Evolutionary conservation across 1,140 invertebrate species (phyloP).

Genomic region (Globodera rostochiensis): DNA sequence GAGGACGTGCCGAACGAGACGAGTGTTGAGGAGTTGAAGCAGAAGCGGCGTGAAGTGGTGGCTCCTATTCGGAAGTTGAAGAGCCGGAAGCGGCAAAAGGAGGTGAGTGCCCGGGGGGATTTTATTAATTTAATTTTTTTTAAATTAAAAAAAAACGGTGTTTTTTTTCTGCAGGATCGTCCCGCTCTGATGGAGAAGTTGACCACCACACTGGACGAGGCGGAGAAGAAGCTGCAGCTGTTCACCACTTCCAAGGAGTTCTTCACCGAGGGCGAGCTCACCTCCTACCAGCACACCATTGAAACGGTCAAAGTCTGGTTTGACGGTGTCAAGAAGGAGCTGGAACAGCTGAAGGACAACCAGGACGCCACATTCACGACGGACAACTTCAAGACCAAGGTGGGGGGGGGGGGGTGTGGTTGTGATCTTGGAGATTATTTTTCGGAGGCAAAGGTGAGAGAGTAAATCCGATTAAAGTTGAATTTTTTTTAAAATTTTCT

Average conservation of each 20-base stretch:
- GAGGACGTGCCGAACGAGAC: constrained; percentile 59
- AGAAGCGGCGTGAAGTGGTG: constrained; percentile 47
- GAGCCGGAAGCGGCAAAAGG: constrained; percentile 48
- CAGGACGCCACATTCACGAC: constrained; percentile 66
- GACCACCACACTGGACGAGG: constrained; percentile 66
- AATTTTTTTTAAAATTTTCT: not conserved
- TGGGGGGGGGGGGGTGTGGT: not conserved
- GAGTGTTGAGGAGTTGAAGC: constrained; percentile 51
- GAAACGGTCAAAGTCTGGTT: constrained; percentile 67
- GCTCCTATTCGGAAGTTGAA: constrained; percentile 43
- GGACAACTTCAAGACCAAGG: constrained; percentile 65
- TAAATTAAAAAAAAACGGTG: not conserved
- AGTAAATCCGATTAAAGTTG: not conserved
- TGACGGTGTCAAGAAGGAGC: constrained; percentile 63
- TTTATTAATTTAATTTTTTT: no score
- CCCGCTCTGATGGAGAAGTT: constrained; percentile 66
- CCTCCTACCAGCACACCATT: constrained; percentile 67
- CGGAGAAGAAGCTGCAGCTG: constrained; percentile 62
- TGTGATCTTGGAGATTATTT: not conserved
- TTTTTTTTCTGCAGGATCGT: constrained; percentile 58
- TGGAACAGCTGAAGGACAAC: constrained; percentile 62
- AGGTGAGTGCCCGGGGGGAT: constrained; percentile 31
- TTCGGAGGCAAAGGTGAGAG: no score
- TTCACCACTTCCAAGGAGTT: constrained; percentile 66
- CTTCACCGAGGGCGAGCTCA: constrained; percentile 63